Conservation (phyloP, 1,140 invertebrate genomes). For the Thalassaphorura encarpata region DNA sequence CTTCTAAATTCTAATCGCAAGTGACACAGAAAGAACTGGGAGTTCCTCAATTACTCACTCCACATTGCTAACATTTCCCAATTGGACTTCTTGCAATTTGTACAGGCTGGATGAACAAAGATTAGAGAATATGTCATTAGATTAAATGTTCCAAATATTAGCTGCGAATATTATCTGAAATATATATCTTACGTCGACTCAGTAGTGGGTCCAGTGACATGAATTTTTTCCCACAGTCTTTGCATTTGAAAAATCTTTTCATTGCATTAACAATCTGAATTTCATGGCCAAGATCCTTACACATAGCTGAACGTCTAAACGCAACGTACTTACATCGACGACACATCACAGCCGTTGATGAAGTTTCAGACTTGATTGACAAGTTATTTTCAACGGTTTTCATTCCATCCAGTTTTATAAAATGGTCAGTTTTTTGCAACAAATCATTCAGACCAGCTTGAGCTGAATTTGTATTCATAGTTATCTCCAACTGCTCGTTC, state of each 20-base stretch:
- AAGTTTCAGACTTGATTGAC: constrained; percentile 67
- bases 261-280: constrained; percentile 63
- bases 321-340: constrained; percentile 75
- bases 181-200: constrained; percentile 39
- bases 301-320: constrained; percentile 69
- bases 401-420: constrained; percentile 74
- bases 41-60: constrained; percentile 24
- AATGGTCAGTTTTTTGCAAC: constrained; percentile 68
- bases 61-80: constrained; percentile 25
- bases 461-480: neutral
- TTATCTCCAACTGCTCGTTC: neutral
- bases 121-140: neutral
- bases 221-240: constrained; percentile 71
- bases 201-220: constrained; percentile 66
- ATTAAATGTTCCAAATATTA: neutral
- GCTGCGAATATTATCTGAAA: neutral
- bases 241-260: constrained; percentile 85
- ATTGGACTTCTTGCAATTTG: constrained; percentile 22
- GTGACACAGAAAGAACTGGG: constrained; percentile 11
- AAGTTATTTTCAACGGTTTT: constrained; percentile 89
- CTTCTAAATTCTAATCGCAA: too few relatives aligned
- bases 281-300: constrained; percentile 68
- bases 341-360: constrained; percentile 79
- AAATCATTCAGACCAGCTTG: neutral
- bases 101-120: constrained; percentile 21